Evolutionary conservation across 2,113 vertebrate species (phyloP).

Genomic region (Archilochus colubris): DNA sequence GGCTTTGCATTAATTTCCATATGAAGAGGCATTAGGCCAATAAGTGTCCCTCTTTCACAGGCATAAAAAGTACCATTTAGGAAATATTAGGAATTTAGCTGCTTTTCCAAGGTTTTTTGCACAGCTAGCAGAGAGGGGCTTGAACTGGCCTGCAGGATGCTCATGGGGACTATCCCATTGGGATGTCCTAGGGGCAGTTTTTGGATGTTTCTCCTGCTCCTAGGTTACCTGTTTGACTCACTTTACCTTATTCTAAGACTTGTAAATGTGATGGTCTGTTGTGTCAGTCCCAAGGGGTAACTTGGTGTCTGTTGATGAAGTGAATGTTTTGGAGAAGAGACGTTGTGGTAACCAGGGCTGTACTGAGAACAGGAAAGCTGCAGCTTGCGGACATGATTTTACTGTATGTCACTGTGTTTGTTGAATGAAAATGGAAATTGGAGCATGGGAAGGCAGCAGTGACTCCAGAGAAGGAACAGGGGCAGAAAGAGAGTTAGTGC

Average conservation of each 20-base stretch:
- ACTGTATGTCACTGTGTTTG: not conserved
- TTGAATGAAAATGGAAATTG: not conserved
- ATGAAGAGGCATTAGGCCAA: slow-evolving; percentile 12
- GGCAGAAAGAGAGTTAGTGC: not conserved
- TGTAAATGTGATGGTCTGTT: not conserved
- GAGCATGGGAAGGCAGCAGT: not conserved
- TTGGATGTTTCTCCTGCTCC: not conserved
- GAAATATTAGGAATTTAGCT: not conserved
- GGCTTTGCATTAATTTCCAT: slow-evolving; percentile 11
- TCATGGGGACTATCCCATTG: accelerated
- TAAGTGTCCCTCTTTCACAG: not conserved
- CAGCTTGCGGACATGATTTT: not conserved
- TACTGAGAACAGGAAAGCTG: not conserved
- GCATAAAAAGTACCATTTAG: not conserved
- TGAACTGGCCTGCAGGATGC: not conserved
- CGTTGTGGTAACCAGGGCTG: accelerated
- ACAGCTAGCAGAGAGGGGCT: not conserved
- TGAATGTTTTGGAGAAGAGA: not conserved
- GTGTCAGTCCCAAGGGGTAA: not conserved
- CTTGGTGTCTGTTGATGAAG: not conserved
- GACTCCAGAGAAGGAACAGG: not conserved
- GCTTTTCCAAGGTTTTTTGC: not conserved
- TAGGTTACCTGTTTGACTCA: not conserved
- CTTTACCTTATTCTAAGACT: not conserved
- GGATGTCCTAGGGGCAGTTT: not conserved